Conservation (phyloP, 2,797 vertebrate species). For the Cetoscarus ocellatus region DNA sequence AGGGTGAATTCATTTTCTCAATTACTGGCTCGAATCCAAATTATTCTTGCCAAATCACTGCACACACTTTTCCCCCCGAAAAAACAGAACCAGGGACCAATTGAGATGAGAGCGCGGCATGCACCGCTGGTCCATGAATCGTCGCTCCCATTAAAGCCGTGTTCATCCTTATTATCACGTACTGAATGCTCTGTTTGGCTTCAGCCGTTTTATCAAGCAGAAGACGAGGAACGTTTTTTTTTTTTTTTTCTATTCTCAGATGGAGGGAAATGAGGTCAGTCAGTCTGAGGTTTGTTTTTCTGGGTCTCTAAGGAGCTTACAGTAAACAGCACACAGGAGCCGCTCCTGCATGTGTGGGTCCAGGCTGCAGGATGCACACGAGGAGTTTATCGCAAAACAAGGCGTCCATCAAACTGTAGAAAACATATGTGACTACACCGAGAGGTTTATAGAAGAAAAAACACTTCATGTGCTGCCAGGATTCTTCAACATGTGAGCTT, state of each 20-base stretch:
- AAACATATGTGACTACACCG: conserved; percentile 8
- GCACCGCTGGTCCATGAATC: conserved; percentile 38
- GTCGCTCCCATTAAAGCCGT: conserved; percentile 56
- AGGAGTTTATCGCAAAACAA: conserved; percentile 43
- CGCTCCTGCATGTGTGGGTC: conserved; percentile 28
- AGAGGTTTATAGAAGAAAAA: conserved; percentile 1
- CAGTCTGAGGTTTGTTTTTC: conserved; percentile 57
- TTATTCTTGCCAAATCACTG: conserved; percentile 55
- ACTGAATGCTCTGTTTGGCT: conserved; percentile 21
- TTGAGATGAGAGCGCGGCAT: conserved; percentile 34
- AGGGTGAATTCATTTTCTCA: conserved; percentile 42
- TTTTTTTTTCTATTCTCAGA: conserved; percentile 18
- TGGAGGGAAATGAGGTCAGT: conserved; percentile 66
- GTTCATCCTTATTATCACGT: conserved; percentile 53
- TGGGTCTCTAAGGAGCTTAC: conserved; percentile 62
- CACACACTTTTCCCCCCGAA: conserved; percentile 9
- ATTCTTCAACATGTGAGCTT: background rate
- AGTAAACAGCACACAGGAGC: conserved; percentile 59
- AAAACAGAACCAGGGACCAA: conserved; percentile 18
- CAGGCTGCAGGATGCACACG: conserved; percentile 41
- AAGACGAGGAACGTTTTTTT: background rate
- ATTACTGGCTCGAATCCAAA: conserved; percentile 42
- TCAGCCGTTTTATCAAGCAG: conserved; percentile 38
- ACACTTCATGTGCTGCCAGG: background rate
- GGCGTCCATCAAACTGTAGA: conserved; percentile 45